phyloP scores from a whole-genome alignment of 1,140 invertebrate species.

The Coenobita brevimanus region DNA sequence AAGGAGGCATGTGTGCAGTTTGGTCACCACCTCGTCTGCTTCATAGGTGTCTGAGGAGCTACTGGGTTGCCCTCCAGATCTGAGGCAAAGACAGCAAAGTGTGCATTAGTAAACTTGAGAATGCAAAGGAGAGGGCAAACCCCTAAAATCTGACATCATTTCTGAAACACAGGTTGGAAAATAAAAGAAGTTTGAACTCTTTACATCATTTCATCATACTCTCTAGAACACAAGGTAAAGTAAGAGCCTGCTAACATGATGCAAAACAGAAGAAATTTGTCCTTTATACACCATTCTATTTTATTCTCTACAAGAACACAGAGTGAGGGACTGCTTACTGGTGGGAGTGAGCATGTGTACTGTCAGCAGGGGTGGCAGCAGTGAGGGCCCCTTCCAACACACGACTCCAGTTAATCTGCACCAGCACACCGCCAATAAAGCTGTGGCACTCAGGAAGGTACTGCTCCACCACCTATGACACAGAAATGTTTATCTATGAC shows the following conservation, averaged over 20 bases:
- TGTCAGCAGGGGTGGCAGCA: conserved; percentile 71
- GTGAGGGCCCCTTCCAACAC: conserved; percentile 72
- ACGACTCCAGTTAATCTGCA: conserved; percentile 78
- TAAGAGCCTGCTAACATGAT: too few relatives aligned
- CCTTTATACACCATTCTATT: too few relatives aligned
- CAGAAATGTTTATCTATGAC: background rate
- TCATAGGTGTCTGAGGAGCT: conserved; percentile 29
- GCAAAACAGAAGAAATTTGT: too few relatives aligned
- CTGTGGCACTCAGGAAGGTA: conserved; percentile 82
- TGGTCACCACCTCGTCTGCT: conserved; percentile 56
- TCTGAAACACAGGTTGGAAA: too few relatives aligned
- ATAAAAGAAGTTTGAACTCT: too few relatives aligned
- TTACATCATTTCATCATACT: too few relatives aligned
- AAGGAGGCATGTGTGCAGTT: conserved; percentile 78
- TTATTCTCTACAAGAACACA: background rate
- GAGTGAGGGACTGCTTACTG: background rate
- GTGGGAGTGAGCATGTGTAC: background rate
- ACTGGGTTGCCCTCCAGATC: background rate
- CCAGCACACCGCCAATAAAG: conserved; percentile 83
- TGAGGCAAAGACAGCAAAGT: too few relatives aligned
- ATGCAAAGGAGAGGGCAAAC: too few relatives aligned
- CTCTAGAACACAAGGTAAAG: too few relatives aligned
- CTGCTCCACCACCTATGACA: conserved; percentile 77
- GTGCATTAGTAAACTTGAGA: too few relatives aligned
- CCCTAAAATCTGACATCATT: too few relatives aligned